Evolutionary conservation across 1,140 invertebrate species (phyloP).

Genomic region (Trichogramma pretiosum): DNA sequence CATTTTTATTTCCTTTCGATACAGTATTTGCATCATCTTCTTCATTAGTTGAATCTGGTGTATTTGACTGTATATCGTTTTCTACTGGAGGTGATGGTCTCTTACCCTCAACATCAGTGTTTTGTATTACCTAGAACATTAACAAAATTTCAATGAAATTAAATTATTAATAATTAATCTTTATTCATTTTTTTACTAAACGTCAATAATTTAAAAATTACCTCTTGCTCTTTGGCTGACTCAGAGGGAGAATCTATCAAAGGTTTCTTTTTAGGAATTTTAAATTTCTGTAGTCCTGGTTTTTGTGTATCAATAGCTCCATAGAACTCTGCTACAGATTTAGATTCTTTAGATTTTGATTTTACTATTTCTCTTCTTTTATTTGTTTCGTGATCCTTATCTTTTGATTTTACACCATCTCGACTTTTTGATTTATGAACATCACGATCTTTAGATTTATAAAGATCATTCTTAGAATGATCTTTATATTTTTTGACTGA

Average conservation of each 20-base stretch:
- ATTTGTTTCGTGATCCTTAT: not conserved
- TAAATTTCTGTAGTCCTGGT: slow-evolving; percentile 13
- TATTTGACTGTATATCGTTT: not conserved
- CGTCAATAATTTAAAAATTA: too few relatives aligned
- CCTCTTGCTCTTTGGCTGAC: too few relatives aligned
- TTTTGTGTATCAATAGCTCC: slow-evolving; percentile 14
- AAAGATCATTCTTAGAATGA: not conserved
- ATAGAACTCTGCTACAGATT: slow-evolving; percentile 7
- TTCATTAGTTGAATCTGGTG: not conserved
- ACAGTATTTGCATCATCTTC: too few relatives aligned
- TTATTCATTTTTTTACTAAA: too few relatives aligned
- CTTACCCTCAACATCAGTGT: too few relatives aligned
- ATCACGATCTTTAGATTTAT: slow-evolving; percentile 1
- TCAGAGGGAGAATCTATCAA: slow-evolving; percentile 2
- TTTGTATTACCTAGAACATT: too few relatives aligned
- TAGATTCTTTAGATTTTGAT: not conserved
- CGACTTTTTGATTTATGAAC: slow-evolving; percentile 3
- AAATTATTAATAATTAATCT: too few relatives aligned
- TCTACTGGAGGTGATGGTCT: too few relatives aligned
- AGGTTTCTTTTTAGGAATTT: slow-evolving; percentile 17
- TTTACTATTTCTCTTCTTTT: slow-evolving; percentile 7
- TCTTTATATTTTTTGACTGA: slow-evolving; percentile 5
- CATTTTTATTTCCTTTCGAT: too few relatives aligned
- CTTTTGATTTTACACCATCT: not conserved
- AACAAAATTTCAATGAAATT: too few relatives aligned